Evolutionary conservation across 2,113 vertebrate species (phyloP).

Genomic region (rabbit (Oryctolagus cuniculus)): mOryCun1.1 NC_091432.1:57061001-57061500

Average conservation of each 20-base stretch:
- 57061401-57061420: background rate
- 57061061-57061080: conserved; percentile 6
- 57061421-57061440: background rate
- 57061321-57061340: background rate
- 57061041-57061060: background rate
- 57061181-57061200: background rate
- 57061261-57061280: conserved; percentile 51
- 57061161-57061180: conserved; percentile 22
- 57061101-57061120: conserved; percentile 33
- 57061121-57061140: background rate
- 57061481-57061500: conserved; percentile 40
- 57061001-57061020: background rate
- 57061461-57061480: conserved; percentile 40
- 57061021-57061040: background rate
- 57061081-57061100: background rate
- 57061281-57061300: conserved; percentile 35
- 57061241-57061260: conserved; percentile 17
- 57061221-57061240: conserved; percentile 45
- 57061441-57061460: background rate
- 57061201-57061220: conserved; percentile 7
- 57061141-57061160: background rate
- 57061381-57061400: background rate
- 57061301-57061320: conserved; percentile 39
- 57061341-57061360: background rate
- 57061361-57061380: conserved; percentile 7